Percentiles rank a stretch among this genome's conserved stretches.
These are phyloP conservation scores for Tetramorium bicarinatum DNA, from an alignment of 2,888 invertebrate genomes.

Conservation along the genomic window DNA sequence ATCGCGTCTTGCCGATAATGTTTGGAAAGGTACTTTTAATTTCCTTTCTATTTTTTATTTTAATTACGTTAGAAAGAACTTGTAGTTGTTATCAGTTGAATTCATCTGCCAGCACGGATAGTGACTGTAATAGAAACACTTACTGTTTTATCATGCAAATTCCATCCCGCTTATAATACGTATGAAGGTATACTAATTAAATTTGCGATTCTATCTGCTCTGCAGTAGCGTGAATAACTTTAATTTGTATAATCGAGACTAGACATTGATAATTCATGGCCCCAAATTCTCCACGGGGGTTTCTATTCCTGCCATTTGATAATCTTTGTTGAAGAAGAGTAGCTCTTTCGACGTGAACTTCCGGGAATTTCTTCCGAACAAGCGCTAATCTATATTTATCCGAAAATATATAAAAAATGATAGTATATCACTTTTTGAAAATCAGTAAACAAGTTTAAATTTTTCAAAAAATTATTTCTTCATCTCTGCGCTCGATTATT, in stretches of 20 bases:
- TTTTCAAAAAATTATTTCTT: neutral
- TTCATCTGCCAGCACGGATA: neutral
- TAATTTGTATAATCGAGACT: conserved; percentile 20
- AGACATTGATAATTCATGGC: conserved; percentile 18
- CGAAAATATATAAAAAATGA: neutral
- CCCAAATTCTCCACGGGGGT: neutral
- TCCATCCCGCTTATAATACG: conserved; percentile 1
- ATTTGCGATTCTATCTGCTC: conserved; percentile 25
- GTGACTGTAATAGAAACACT: conserved; percentile 1
- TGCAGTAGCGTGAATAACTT: conserved; percentile 14
- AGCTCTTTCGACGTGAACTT: neutral
- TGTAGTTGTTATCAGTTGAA: conserved; percentile 15
- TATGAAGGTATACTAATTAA: conserved; percentile 22
- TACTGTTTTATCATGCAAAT: conserved; percentile 34
- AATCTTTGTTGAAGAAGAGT: conserved; percentile 2
- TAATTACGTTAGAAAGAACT: conserved; percentile 19
- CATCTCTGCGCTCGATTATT: neutral
- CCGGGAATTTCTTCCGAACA: neutral
- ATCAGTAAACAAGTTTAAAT: neutral
- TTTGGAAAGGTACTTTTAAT: neutral
- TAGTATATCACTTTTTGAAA: neutral
- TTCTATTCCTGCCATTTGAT: neutral
- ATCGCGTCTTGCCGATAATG: neutral
- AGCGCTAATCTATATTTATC: neutral
- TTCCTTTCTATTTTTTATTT: neutral